phyloP scores from a whole-genome alignment of 2,888 invertebrate genomes.

The Rhabditoides inermis region DNA sequence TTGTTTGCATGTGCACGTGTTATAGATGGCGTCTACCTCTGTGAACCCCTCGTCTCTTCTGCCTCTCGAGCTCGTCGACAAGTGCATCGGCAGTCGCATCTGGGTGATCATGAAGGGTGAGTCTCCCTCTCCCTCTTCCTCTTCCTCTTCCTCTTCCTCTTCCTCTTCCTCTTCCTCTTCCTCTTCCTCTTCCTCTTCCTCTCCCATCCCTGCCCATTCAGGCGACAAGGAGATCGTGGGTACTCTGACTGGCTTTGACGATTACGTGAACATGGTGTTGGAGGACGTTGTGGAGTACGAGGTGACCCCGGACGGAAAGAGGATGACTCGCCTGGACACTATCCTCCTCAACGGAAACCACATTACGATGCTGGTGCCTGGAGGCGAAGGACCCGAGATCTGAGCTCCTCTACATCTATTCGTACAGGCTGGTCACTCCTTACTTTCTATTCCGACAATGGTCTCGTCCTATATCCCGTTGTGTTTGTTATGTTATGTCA shows the following conservation, averaged over 20 bases:
- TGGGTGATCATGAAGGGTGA: slow-evolving; percentile 98
- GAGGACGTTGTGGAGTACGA: slow-evolving; percentile 47
- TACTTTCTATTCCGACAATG: neutral
- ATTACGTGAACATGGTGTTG: slow-evolving; percentile 50
- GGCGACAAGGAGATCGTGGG: slow-evolving; percentile 95
- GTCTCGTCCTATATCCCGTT: neutral
- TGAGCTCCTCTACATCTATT: slow-evolving; percentile 11
- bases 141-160: neutral
- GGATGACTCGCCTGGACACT: slow-evolving; percentile 76
- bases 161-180: neutral
- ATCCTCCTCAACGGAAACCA: slow-evolving; percentile 97
- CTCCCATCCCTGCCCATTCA: slow-evolving; percentile 6
- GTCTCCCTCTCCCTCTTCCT: neutral
- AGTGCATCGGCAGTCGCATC: slow-evolving; percentile 96
- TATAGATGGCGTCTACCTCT: slow-evolving; percentile 10
- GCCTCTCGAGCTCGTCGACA: slow-evolving; percentile 81
- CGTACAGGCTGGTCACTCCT: neutral
- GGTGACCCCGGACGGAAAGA: neutral
- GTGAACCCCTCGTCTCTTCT: slow-evolving; percentile 42
- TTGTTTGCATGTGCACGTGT: neutral
- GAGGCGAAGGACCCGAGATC: slow-evolving; percentile 50
- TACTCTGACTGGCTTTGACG: slow-evolving; percentile 68
- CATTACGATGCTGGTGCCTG: slow-evolving; percentile 73
- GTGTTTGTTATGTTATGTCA: too few species aligned
- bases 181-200: neutral